These are phyloP conservation scores for Gastrophryne carolinensis DNA, from an alignment of 2,797 vertebrate genomes.

Conservation along the genomic window DNA sequence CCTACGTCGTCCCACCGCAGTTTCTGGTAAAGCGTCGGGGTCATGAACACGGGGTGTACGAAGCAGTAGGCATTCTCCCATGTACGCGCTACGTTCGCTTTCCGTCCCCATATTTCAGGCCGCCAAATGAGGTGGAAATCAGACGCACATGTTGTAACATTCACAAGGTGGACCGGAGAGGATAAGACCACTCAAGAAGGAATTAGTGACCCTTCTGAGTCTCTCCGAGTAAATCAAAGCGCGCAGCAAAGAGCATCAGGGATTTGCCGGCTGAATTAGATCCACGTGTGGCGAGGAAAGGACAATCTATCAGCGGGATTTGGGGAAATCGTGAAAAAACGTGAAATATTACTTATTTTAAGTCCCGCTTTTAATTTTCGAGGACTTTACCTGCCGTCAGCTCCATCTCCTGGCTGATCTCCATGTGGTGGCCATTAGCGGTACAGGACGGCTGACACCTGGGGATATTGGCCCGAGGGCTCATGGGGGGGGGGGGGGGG, in stretches of 20 bases:
- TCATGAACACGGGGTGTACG: background rate
- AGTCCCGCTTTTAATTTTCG: constrained; percentile 47
- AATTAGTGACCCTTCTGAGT: constrained; percentile 47
- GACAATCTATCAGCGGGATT: constrained; percentile 51
- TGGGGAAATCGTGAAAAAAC: constrained; percentile 34
- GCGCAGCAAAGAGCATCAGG: constrained; percentile 41
- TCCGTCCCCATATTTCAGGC: constrained; percentile 11
- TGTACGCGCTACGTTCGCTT: constrained; percentile 11
- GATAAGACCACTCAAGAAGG: constrained; percentile 52
- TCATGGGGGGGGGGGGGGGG: too few species aligned
- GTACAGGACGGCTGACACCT: constrained; percentile 38
- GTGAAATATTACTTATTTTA: constrained; percentile 51
- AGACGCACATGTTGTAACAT: constrained; percentile 45
- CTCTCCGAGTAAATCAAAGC: constrained; percentile 46
- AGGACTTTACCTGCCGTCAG: constrained; percentile 50
- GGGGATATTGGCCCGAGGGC: constrained; percentile 26
- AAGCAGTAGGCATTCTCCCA: background rate
- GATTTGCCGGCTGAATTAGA: constrained; percentile 48
- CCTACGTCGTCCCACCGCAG: background rate
- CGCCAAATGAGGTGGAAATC: constrained; percentile 44
- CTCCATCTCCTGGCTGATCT: constrained; percentile 37
- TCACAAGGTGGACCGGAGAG: constrained; percentile 47
- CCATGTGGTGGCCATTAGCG: constrained; percentile 47
- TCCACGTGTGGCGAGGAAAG: constrained; percentile 53
- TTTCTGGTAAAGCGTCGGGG: constrained; percentile 10